Base-by-base conservation (phyloP, 2,113 vertebrate species). In the Antennarius striatus region DNA sequence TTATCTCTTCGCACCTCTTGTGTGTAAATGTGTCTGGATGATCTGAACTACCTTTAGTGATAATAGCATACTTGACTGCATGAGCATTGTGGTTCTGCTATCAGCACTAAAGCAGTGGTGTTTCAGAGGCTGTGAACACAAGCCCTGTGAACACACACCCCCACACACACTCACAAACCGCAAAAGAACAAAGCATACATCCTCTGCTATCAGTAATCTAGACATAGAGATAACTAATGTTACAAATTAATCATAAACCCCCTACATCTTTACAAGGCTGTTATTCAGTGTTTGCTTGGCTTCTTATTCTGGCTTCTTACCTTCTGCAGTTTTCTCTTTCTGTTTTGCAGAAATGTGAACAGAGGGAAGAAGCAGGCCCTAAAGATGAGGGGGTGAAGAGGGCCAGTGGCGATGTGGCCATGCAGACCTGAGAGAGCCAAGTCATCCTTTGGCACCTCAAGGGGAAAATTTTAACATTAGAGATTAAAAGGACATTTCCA, bases 311-410 rank as follows among this genome's bases (percentile, higher is more conserved):
- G 4, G 62, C 6, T 10, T 59, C 40, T 50, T 62, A 40, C 45
- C 43, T 29, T 8, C 71, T 82, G 40, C 73, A 45, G 40, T 72
- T 87, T 80, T 81, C 56, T 86, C 68, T 56, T 46, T 22, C 1
- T 53, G 6, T 72, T 77, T 79, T 70, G 68, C 91, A 93, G 92
- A 92, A 61, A 93, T 93, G 92, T 93, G 81, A 92, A 69, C 43
- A 56, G 58, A 65, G 79, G 73, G 46, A 14, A 42, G 56, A 55
- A 64, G 14, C 0, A 40, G 66, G 71, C 56, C 62, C 10, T 6
- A 1, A 22, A 22, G 56, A 49, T 1, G 28, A 6, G 12, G 45
- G 16, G 55, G 63, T 30, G 49, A 45, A 55, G 53, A 32, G 64
- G 63, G 66, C 73, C 10, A 29, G 32, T 55, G 57, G 71, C 68